These are phyloP conservation scores for Orchesella flavescens DNA, from an alignment of 2,888 invertebrate species.

Conservation along the genomic window DNA sequence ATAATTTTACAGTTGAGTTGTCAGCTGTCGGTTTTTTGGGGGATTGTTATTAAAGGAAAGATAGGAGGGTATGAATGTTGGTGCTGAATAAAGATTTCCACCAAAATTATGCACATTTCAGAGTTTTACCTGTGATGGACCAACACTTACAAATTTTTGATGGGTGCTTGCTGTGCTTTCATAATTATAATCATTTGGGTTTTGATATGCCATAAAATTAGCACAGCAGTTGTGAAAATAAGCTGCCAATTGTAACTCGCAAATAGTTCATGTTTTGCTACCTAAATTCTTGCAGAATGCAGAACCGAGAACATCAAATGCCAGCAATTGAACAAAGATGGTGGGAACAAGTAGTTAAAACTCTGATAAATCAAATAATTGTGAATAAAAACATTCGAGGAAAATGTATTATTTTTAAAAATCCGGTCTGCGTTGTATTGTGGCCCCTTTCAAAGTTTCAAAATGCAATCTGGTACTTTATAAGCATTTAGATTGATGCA, in stretches of 20 bases:
- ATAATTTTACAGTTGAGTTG: constrained; percentile 15
- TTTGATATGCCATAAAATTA: constrained; percentile 13
- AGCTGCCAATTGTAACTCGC: not conserved
- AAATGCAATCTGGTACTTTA: no score
- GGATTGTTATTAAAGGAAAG: not conserved
- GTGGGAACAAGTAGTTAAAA: not conserved
- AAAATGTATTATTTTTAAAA: no score
- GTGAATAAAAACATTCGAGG: no score
- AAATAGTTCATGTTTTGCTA: not conserved
- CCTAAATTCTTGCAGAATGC: no score
- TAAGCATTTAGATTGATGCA: no score
- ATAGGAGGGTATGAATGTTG: not conserved
- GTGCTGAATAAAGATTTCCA: not conserved
- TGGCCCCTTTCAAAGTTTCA: no score
- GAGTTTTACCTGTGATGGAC: not conserved
- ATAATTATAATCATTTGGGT: constrained; percentile 20
- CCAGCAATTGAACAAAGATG: not conserved
- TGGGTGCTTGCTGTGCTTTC: not conserved
- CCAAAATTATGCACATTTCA: not conserved
- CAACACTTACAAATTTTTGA: not conserved
- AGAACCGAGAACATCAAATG: no score
- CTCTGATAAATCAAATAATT: no score
- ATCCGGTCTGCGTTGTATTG: no score
- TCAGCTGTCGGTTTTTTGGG: constrained; percentile 17
- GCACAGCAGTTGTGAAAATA: not conserved